A percentile compares a stretch with the other conserved stretches of the same genome.
Evolutionary conservation across 2,113 vertebrate genomes (phyloP).

Genomic region (Pedionomus torquatus): DNA sequence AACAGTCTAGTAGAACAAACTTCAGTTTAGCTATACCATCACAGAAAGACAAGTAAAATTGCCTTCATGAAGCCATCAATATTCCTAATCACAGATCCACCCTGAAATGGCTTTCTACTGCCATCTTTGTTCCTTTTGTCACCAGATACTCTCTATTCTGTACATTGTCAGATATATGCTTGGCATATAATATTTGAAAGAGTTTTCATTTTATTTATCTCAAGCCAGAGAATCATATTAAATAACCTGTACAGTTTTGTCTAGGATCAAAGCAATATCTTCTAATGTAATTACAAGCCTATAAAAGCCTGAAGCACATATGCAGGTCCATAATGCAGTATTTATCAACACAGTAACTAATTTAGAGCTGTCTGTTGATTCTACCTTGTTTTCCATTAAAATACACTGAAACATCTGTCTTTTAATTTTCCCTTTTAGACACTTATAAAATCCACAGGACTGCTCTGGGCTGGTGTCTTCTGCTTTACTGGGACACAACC

Average conservation of each 20-base stretch:
- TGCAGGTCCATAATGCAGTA: background rate
- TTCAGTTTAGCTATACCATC: background rate
- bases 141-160: background rate
- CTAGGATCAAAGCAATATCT: background rate
- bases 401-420: background rate
- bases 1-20: background rate
- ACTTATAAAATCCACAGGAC: background rate
- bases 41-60: background rate
- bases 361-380: background rate
- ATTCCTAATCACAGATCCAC: background rate
- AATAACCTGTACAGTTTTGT: background rate
- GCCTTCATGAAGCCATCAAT: background rate
- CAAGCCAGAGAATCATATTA: background rate
- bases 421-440: background rate
- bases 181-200: background rate
- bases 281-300: background rate
- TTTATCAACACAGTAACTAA: background rate
- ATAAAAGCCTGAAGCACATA: background rate
- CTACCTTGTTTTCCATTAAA: background rate
- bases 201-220: background rate
- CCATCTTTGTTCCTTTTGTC: background rate
- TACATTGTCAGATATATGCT: background rate
- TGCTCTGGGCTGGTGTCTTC: background rate
- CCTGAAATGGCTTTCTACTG: background rate
- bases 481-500: background rate